Evolutionary conservation across 2,888 invertebrate genomes (phyloP).

Genomic region (Melanargia galathea): DNA sequence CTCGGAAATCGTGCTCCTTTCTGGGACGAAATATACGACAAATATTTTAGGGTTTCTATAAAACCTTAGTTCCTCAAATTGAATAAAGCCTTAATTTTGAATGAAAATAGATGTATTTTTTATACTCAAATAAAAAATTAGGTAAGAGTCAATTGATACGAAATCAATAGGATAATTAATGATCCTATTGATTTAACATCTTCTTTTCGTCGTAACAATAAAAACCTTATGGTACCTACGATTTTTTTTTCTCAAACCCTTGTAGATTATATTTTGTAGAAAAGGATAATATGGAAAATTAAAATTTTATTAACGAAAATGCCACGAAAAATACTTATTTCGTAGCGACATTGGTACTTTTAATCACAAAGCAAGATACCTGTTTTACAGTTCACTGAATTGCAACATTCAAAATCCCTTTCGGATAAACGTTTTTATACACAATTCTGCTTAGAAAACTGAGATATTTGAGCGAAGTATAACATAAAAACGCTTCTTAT

Average conservation of each 20-base stretch:
- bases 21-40: conserved; percentile 19
- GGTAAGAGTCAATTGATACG: too few relatives aligned
- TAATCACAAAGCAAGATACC: not conserved
- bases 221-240: too few relatives aligned
- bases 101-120: not conserved
- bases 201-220: too few relatives aligned
- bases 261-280: too few relatives aligned
- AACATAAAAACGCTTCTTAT: not conserved
- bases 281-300: too few relatives aligned
- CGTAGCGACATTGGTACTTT: not conserved
- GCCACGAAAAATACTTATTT: not conserved
- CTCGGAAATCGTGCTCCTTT: conserved; percentile 20
- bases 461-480: not conserved
- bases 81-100: not conserved
- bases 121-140: not conserved
- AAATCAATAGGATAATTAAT: too few relatives aligned
- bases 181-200: too few relatives aligned
- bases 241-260: too few relatives aligned
- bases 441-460: not conserved
- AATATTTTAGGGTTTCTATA: conserved; percentile 6
- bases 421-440: not conserved
- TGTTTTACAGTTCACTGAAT: not conserved
- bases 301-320: too few relatives aligned
- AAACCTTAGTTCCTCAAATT: conserved; percentile 4
- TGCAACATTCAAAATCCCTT: not conserved